phyloP scores from a whole-genome alignment of 2,113 vertebrate genomes.

The Lichenostomus cassidix region DNA sequence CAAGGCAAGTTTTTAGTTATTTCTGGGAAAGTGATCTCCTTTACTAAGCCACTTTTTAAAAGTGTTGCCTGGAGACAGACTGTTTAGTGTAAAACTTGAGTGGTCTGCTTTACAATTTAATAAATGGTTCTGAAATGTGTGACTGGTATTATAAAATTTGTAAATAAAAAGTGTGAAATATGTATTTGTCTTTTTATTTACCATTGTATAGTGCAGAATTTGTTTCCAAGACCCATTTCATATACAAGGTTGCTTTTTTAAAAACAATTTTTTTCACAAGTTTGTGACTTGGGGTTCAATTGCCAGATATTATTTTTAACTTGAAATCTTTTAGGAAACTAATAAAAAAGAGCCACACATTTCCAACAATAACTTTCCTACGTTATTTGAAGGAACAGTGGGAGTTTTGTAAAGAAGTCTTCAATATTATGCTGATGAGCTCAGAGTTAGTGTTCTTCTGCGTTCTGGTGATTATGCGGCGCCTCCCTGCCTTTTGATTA shows the following conservation, averaged over 20 bases:
- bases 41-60: slow-evolving; percentile 78
- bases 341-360: slow-evolving; percentile 73
- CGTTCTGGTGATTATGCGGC: slow-evolving; percentile 11
- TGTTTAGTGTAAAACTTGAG: slow-evolving; percentile 84
- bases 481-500: slow-evolving; percentile 5
- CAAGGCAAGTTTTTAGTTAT: slow-evolving; percentile 72
- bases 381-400: slow-evolving; percentile 64
- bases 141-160: slow-evolving; percentile 92
- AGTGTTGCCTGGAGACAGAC: slow-evolving; percentile 79
- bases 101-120: slow-evolving; percentile 78
- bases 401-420: slow-evolving; percentile 41
- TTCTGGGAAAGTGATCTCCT: slow-evolving; percentile 78
- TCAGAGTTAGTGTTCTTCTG: slow-evolving; percentile 30
- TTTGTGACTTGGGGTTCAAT: slow-evolving; percentile 70
- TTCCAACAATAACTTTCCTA: slow-evolving; percentile 72
- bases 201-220: slow-evolving; percentile 87
- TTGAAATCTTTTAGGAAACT: slow-evolving; percentile 72
- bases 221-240: slow-evolving; percentile 75
- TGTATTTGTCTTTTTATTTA: slow-evolving; percentile 99
- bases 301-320: slow-evolving; percentile 30
- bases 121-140: slow-evolving; percentile 93
- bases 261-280: slow-evolving; percentile 69
- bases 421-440: background rate
- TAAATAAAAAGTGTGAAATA: slow-evolving; percentile 99
- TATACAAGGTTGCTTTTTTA: slow-evolving; percentile 36